phyloP scores from a whole-genome alignment of 2,113 vertebrate species.

The Azemiops feae region DNA sequence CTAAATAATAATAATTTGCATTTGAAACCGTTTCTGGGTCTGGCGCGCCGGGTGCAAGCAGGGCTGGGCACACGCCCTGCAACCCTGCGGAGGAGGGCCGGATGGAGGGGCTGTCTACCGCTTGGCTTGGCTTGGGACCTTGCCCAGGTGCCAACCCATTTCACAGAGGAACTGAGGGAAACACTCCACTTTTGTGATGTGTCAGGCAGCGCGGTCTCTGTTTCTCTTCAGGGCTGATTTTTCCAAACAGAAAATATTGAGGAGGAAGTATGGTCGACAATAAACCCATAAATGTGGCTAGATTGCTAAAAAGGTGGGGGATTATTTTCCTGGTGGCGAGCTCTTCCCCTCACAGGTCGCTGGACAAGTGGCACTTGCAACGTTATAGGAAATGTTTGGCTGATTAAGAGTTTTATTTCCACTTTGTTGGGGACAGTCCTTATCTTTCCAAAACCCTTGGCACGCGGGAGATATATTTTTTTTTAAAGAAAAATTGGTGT shows the following conservation, averaged over 20 bases:
- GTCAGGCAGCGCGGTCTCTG: too few species aligned
- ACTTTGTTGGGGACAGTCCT: too few species aligned
- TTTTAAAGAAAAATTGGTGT: too few species aligned
- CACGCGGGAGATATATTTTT: neutral
- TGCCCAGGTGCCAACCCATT: too few species aligned
- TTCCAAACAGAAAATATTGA: neutral
- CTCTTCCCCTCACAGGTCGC: too few species aligned
- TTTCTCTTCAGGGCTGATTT: too few species aligned
- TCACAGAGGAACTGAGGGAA: neutral
- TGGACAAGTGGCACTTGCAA: neutral
- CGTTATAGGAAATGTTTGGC: neutral
- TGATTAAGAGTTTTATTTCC: neutral
- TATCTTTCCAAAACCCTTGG: neutral
- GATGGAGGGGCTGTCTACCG: too few species aligned
- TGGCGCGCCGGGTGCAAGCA: too few species aligned
- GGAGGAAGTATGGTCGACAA: neutral
- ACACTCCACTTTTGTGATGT: neutral
- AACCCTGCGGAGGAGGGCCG: neutral
- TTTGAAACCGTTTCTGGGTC: neutral
- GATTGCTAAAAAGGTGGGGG: neutral
- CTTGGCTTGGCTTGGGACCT: too few species aligned
- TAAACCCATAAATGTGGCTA: neutral
- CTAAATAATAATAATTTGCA: neutral
- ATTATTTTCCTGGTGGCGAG: neutral
- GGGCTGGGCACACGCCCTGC: too few species aligned